Evolutionary conservation across 2,113 vertebrate species (phyloP).

Genomic region (Cinclus mexicanus): DNA sequence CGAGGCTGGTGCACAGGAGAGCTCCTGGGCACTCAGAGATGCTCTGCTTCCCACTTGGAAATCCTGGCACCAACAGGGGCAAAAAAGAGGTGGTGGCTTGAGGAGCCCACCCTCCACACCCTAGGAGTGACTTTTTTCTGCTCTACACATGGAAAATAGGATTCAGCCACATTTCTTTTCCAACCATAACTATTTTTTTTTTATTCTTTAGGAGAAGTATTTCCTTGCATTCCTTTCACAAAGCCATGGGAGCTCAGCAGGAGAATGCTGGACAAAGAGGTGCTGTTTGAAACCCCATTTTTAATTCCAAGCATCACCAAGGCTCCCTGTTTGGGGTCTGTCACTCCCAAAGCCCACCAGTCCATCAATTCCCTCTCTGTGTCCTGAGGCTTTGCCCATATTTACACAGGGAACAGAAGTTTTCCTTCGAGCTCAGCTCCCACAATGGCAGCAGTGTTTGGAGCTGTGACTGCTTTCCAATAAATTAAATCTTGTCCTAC

Average conservation of each 20-base stretch:
- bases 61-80: neutral
- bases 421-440: neutral
- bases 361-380: neutral
- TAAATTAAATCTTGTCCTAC: conserved; percentile 3
- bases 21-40: neutral
- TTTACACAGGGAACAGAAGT: neutral
- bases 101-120: neutral
- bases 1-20: neutral
- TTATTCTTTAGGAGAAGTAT: neutral
- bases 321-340: neutral
- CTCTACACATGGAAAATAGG: neutral
- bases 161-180: rapidly evolving
- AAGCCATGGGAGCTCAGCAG: neutral
- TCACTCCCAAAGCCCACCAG: neutral
- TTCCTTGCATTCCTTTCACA: neutral
- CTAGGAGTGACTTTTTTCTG: neutral
- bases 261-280: neutral
- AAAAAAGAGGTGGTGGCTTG: neutral
- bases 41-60: neutral
- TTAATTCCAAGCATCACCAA: neutral
- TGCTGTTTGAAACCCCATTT: neutral
- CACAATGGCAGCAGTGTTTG: conserved; percentile 4
- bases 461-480: neutral
- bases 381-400: neutral
- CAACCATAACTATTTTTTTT: neutral